Conservation (phyloP, 2,888 invertebrate species). For the Punctoribates punctum region DNA sequence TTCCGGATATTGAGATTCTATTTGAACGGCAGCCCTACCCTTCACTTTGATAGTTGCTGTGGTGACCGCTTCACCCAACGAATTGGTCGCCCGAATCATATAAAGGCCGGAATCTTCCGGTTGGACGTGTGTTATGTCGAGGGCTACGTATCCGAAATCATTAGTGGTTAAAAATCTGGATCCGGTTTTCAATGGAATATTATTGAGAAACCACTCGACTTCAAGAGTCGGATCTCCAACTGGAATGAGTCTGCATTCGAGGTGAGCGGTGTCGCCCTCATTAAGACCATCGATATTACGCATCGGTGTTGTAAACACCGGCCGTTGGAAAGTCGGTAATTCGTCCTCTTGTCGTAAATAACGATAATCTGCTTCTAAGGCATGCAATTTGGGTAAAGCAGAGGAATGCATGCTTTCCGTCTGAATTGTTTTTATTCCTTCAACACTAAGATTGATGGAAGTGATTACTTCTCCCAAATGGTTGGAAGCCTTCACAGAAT, state of each 20-base stretch:
- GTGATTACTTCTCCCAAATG: conserved; percentile 88
- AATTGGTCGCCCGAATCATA: conserved; percentile 78
- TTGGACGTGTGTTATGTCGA: conserved; percentile 65
- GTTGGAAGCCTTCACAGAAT: conserved; percentile 88
- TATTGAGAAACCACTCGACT: conserved; percentile 91
- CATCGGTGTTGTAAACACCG: conserved; percentile 60
- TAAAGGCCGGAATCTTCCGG: conserved; percentile 94
- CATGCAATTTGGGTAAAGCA: conserved; percentile 32
- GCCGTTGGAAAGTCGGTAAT: not conserved
- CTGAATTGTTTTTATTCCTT: conserved; percentile 73
- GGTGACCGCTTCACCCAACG: conserved; percentile 89
- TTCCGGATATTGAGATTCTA: conserved; percentile 86
- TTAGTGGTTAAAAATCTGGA: conserved; percentile 84
- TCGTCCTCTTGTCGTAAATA: conserved; percentile 9
- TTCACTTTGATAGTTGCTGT: conserved; percentile 79
- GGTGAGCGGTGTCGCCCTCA: conserved; percentile 90
- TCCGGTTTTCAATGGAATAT: conserved; percentile 69
- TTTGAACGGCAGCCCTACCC: conserved; percentile 62
- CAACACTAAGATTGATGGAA: conserved; percentile 76
- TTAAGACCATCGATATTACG: conserved; percentile 46
- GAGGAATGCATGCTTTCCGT: conserved; percentile 55
- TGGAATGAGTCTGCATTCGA: conserved; percentile 79
- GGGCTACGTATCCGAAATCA: conserved; percentile 91
- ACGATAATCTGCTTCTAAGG: conserved; percentile 12
- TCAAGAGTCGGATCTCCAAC: conserved; percentile 83